These are phyloP conservation scores for Cyclophora albipunctata DNA, from an alignment of 2,888 invertebrate genomes.

Conservation along the genomic window DNA sequence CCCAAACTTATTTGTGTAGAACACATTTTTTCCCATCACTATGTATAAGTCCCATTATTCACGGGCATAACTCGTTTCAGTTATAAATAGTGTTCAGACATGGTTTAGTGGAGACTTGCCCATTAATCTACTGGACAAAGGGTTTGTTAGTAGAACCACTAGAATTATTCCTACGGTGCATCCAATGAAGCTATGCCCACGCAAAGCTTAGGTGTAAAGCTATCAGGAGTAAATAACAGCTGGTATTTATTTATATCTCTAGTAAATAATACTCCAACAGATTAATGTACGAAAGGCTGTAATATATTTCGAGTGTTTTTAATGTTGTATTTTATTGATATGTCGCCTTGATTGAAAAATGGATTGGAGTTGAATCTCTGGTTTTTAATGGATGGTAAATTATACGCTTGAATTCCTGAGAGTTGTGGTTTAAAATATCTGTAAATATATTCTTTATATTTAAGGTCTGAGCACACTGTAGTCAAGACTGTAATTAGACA, in stretches of 20 bases:
- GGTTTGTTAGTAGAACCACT: conserved; percentile 65
- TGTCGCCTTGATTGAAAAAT: no score
- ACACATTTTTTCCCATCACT: conserved; percentile 5
- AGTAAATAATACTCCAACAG: conserved; percentile 8
- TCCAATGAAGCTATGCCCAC: conserved; percentile 39
- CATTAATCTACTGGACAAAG: conserved; percentile 61
- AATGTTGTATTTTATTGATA: no score
- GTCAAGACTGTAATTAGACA: no score
- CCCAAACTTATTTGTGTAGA: conserved; percentile 2
- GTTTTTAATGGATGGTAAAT: no score
- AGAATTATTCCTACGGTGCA: conserved; percentile 33
- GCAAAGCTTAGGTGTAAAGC: conserved; percentile 29
- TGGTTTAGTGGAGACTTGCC: conserved; percentile 53
- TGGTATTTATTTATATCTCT: conserved; percentile 12
- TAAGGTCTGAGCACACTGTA: no score
- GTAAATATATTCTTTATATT: no score
- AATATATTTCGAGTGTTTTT: no score
- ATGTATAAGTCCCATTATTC: conserved; percentile 59
- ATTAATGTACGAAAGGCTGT: not conserved
- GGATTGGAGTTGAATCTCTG: no score
- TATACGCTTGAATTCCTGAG: no score
- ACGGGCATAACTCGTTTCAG: conserved; percentile 62
- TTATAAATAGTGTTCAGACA: conserved; percentile 67
- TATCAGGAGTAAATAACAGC: conserved; percentile 16
- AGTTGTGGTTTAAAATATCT: no score